Conservation (phyloP, 2,797 vertebrate species). For the Epinephelus awoara region DNA sequence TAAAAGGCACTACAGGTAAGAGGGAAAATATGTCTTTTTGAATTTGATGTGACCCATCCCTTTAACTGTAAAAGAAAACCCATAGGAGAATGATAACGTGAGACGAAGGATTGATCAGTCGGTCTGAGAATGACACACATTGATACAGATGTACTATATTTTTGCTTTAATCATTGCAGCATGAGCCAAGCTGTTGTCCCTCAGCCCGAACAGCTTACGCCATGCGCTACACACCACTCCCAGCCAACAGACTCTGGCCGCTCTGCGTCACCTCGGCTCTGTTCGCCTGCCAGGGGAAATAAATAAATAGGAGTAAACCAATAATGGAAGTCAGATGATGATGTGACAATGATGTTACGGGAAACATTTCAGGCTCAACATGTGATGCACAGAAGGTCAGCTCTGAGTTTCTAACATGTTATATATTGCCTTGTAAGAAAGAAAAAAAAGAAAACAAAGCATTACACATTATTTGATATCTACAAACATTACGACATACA, state of each 20-base stretch:
- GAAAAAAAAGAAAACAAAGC: constrained; percentile 13
- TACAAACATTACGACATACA: constrained; percentile 1
- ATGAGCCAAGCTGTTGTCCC: constrained; percentile 19
- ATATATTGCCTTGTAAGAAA: neutral
- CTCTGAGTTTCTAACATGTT: constrained; percentile 3
- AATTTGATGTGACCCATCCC: too few species aligned
- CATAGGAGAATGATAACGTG: neutral
- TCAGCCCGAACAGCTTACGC: neutral
- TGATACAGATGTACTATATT: neutral
- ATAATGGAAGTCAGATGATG: constrained; percentile 78
- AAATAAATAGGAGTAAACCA: constrained; percentile 73
- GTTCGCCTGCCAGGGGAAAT: constrained; percentile 68
- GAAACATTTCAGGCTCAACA: constrained; percentile 56
- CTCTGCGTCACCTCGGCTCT: constrained; percentile 58
- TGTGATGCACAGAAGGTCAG: constrained; percentile 59
- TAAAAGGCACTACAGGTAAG: too few species aligned
- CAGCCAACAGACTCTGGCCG: constrained; percentile 30
- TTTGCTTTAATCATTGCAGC: constrained; percentile 5
- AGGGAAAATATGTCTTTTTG: too few species aligned
- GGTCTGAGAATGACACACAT: neutral
- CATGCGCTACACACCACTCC: constrained; percentile 21
- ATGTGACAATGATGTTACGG: constrained; percentile 68
- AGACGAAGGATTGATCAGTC: neutral
- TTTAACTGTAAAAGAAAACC: too few species aligned
- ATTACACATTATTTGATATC: neutral